Evolutionary conservation across 2,888 invertebrate species (phyloP), one percentile per base, ranked within the genome.

Genomic region (Emmelina monodactyla): DNA sequence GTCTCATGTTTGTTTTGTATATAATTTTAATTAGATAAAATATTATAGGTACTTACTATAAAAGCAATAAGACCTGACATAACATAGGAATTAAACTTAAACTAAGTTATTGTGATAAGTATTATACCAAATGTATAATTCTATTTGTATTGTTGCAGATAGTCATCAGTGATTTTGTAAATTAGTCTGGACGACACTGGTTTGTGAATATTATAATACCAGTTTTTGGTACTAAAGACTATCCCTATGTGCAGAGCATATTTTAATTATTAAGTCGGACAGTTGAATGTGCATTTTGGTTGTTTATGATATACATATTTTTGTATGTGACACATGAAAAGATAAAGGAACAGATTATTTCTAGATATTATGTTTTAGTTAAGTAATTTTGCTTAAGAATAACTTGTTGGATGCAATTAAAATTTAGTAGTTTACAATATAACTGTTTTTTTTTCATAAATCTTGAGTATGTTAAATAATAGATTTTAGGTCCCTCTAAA

Each of bases 371-470:
- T 60, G 62, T 66, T 63, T 62, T 68, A 72, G 60, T 68, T 72
- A 73, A 65, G 68, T 61, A 63, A 50, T 64, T 65, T 58, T 52
- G 70, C 75, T 70, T 76, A 75, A 73, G 68, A 70, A 64, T 72
- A 67, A 71, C 62, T 71, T 72, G 73, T 76, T 76, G 72, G 67
- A 75, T 64, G 62, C 66, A 65, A 76, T 67, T 72, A 76, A 72
- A 64, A 69, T 70, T 67, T 68, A 63, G 70, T 72, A 70, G 71
- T 66, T 70, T 55, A 54, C 32, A 41, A 44, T 42, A 47, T 49
- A 46, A 45, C 55, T 50, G 51, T 53, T 54, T 58, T 52, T 40
- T 49, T 38, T 34, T n/a, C n/a, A n/a, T n/a, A n/a, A n/a, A n/a
- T n/a, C n/a, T n/a, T n/a, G n/a, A n/a, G n/a, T n/a, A n/a, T n/a